Conservation (phyloP, 2,888 invertebrate genomes). For the Metellina segmentata region DNA sequence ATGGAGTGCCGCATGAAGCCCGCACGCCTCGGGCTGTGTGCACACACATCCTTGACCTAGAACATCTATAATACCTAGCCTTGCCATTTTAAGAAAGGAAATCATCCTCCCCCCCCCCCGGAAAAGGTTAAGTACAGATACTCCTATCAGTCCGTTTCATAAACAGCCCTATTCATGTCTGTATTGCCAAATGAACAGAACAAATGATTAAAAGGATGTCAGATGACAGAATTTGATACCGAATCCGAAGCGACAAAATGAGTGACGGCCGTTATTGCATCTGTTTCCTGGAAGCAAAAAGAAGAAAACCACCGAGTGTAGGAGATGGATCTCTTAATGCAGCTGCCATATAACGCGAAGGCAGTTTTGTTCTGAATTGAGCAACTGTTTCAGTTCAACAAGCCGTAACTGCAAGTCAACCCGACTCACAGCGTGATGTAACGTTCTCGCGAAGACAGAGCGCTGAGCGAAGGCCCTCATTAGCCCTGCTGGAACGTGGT, state of each 20-base stretch:
- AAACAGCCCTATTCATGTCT: background rate
- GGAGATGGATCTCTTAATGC: background rate
- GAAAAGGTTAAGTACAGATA: background rate
- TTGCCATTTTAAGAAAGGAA: background rate
- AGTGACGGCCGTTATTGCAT: constrained; percentile 1
- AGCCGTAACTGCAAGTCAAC: constrained; percentile 23
- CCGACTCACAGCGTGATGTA: background rate
- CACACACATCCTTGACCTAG: too few species aligned
- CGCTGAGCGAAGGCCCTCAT: constrained; percentile 5
- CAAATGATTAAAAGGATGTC: background rate
- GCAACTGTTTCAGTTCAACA: constrained; percentile 23
- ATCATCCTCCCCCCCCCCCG: background rate
- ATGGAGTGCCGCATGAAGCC: too few species aligned
- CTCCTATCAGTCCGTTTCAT: background rate
- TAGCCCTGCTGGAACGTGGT: background rate
- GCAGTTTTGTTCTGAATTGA: constrained; percentile 6
- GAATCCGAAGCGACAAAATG: background rate
- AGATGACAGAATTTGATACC: background rate
- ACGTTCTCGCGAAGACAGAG: constrained; percentile 1
- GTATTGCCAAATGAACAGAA: too few species aligned
- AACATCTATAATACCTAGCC: too few species aligned
- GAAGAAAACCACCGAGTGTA: background rate
- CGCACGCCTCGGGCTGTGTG: too few species aligned
- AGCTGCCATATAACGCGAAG: background rate
- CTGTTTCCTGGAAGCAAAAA: background rate